Base-by-base conservation (phyloP, 2,113 vertebrate species). In the Hystrix brachyura region DNA sequence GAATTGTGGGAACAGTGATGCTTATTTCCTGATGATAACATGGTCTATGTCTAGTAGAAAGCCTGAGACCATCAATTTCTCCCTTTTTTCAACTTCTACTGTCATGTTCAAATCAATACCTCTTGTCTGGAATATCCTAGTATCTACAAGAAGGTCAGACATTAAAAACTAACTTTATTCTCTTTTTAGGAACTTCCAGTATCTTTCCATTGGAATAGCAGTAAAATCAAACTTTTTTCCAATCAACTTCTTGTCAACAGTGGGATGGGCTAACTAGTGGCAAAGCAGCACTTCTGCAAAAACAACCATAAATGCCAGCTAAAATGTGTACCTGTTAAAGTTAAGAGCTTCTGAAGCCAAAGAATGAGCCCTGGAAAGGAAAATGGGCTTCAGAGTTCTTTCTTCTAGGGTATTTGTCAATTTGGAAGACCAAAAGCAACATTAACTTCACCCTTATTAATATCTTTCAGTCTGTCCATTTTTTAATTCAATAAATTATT, bases 401-500 rank as follows among this genome's bases (percentile, higher is more conserved):
- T 59, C 10, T 53, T 55, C 48, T 7, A 65, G 19, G 19, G 5
- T 2, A 34, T 78, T 55, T 89, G 21, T 80, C 38, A 87, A 15
- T 18, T 17, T 64, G 2, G 34, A 23, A 13, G 46, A 65, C 11
- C 64, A 9, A 87, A 65, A 60, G 9, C 3, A 90, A 7, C 87
- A 90, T 72, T 84, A 90, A 38, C 21, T 60, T 84, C 34, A 92
- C 11, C 21, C 5, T 85, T 82, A 86, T 59, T 83, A 90, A 81
- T 87, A 71, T 64, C 17, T 85, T 85, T 92, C 34, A 81, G 62
- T 72, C 43, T 27, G 23, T 67, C 12, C 3, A 23, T 74, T 86
- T 96, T 85, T 67, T 59, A 79, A 34, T 29, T 90, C 69, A 94
- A 89, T 89, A 74, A 83, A 60, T 80, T 23, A 84, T 81, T 80